Conservation (phyloP, 2,888 invertebrate genomes). For the Stenotaenia linearis region DNA sequence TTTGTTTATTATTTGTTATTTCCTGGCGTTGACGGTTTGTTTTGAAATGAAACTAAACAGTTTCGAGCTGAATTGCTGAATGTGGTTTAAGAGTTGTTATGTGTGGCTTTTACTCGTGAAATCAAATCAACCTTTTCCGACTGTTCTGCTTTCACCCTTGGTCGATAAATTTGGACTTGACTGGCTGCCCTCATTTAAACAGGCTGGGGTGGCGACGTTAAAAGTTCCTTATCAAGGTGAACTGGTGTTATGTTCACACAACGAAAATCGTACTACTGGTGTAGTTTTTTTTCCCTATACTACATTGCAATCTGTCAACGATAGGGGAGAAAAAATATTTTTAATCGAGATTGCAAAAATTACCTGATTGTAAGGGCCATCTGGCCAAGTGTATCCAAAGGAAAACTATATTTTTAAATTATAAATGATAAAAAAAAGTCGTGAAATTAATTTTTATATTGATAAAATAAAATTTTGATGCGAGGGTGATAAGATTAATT, state of each 20-base stretch:
- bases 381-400: background rate
- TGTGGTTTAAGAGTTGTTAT: background rate
- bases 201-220: constrained; percentile 11
- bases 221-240: constrained; percentile 26
- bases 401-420: too few relatives aligned
- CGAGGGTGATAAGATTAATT: background rate
- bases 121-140: background rate
- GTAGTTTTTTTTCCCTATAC: background rate
- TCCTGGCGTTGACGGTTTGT: background rate
- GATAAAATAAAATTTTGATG: background rate
- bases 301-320: background rate
- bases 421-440: background rate
- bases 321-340: background rate
- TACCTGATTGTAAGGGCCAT: background rate
- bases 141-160: background rate
- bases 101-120: background rate
- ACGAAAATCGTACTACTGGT: background rate
- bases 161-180: constrained; percentile 14
- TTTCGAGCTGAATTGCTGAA: background rate
- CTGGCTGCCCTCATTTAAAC: constrained; percentile 11
- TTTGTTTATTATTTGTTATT: background rate
- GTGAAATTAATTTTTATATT: background rate
- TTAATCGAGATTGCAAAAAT: background rate
- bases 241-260: constrained; percentile 26
- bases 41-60: background rate